Percentiles rank a stretch among this genome's conserved stretches.
Evolutionary conservation across 2,113 vertebrate genomes (phyloP).

Genomic region (Bubo bubo): DNA sequence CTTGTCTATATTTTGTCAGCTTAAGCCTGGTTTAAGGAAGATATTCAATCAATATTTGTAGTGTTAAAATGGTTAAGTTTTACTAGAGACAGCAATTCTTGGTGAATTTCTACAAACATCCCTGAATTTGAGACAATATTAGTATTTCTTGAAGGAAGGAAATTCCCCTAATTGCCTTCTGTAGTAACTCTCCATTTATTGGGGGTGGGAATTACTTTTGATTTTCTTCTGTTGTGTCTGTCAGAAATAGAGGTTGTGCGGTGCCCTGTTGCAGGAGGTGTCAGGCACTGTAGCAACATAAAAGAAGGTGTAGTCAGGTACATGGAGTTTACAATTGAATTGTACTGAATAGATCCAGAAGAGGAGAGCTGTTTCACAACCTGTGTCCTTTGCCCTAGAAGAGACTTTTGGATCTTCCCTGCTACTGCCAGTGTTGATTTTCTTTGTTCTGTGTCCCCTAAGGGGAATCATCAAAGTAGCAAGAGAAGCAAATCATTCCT

Average conservation of each 20-base stretch:
- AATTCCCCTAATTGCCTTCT: neutral
- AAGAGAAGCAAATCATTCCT: conserved; percentile 59
- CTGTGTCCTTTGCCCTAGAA: conserved; percentile 55
- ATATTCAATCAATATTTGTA: neutral
- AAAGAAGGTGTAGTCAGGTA: neutral
- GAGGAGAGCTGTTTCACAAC: conserved; percentile 1
- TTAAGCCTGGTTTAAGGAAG: neutral
- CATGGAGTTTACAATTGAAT: neutral
- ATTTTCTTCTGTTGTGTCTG: neutral
- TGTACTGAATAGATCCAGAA: neutral
- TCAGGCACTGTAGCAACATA: neutral
- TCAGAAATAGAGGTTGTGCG: neutral
- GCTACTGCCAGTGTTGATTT: neutral
- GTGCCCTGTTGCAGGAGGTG: neutral
- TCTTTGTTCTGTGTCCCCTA: conserved; percentile 57
- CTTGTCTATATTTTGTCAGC: neutral
- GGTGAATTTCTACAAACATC: neutral
- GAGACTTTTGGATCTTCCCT: conserved; percentile 35
- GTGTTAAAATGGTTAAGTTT: neutral
- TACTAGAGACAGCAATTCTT: neutral
- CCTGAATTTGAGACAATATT: neutral
- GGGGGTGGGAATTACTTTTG: neutral
- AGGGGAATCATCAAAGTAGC: conserved; percentile 59
- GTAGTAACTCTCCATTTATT: neutral
- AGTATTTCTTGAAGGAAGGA: neutral